Evolutionary conservation across 2,113 vertebrate genomes (phyloP).

Genomic region (Telmatochromis brichardi): DNA sequence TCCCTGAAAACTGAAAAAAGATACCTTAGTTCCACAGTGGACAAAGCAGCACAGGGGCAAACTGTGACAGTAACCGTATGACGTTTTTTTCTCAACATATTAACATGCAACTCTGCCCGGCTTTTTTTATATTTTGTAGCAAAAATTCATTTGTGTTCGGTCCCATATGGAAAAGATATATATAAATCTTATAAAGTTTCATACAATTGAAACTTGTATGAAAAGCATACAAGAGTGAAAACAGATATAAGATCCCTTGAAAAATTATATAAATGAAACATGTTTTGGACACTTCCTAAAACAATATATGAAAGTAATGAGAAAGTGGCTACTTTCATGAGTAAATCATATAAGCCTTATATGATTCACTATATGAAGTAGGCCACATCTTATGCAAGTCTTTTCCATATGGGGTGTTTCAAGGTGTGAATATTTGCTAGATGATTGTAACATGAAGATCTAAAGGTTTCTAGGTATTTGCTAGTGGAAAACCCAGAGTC

Average conservation of each 20-base stretch:
- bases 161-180: neutral
- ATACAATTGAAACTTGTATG: no score
- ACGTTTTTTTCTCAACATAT: neutral
- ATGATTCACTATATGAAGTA: neutral
- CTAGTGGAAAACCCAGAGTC: neutral
- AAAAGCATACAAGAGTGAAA: neutral
- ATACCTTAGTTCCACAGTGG: neutral
- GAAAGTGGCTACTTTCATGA: neutral
- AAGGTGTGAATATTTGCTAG: neutral
- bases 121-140: neutral
- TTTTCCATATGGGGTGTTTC: neutral
- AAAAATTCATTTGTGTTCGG: rapidly evolving
- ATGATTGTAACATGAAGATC: neutral
- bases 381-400: neutral
- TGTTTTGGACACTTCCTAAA: neutral
- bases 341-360: neutral
- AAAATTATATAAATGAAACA: neutral
- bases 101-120: rapidly evolving
- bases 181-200: neutral
- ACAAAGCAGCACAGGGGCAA: neutral
- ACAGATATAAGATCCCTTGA: no score
- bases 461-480: neutral
- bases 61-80: neutral
- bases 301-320: neutral
- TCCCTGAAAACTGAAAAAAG: neutral